Evolutionary conservation across 1,140 invertebrate genomes (phyloP), one percentile per base, ranked within the genome.

Genomic region (Saxidomus purpurata): DNA sequence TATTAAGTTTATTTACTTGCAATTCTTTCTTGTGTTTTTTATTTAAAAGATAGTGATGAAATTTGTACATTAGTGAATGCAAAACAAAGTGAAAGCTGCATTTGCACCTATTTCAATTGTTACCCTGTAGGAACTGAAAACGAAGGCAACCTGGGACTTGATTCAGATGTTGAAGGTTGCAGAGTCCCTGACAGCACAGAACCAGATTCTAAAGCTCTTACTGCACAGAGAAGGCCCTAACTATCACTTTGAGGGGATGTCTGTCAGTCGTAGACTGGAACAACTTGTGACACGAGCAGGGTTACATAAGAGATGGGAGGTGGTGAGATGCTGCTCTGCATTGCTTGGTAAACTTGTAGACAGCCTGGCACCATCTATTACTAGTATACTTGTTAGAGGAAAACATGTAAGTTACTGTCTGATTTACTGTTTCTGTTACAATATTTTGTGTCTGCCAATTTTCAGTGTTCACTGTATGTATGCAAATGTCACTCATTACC

Each of bases 351-450:
- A 99, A 94, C 98, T 98, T 77, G 99, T 99, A 3, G 99, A 99
- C 96, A 99, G 98, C 92, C 98, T 99, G 86, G 99, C 99, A 96
- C 99, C 99, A 25, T 99, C 99, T 94, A 99, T 99, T 85, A 99
- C 99, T 38, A 98, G 98, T 22, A 98, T 99, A 87, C 96, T 99
- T 36, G 99, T 99, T 28, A 98, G 99, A 96, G 99, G 99, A 90
- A 99, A 99, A 96, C 98, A 99, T 97, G 98, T 98, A 93, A 92
- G 93, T 71, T 17, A 59, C 4, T 22, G 52, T 17, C 8, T 49
- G 17, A 17, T 49, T 11, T 49, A 49, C 17, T 49, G n/a, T n/a
- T n/a, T n/a, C n/a, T n/a, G n/a, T n/a, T n/a, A n/a, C n/a, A n/a
- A n/a, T n/a, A n/a, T n/a, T n/a, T n/a, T n/a, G n/a, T n/a, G n/a